Evolutionary conservation across 1,140 invertebrate genomes (phyloP), one percentile per base, ranked within the genome.

Genomic region (Periplaneta americana): DNA sequence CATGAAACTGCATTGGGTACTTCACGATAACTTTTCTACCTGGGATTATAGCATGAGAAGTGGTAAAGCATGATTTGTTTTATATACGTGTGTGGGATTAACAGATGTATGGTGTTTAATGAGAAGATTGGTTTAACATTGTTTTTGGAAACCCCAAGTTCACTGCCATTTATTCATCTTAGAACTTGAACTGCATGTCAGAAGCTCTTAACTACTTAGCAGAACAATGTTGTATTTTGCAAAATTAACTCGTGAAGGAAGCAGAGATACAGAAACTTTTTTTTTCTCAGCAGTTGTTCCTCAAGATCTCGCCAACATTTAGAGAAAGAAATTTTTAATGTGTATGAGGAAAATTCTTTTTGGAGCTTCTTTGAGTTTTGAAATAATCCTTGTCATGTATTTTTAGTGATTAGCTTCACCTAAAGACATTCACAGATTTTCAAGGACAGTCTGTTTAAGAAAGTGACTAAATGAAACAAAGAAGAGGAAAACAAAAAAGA

Each of bases 101-200:
- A 66, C 48, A 66, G 22, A 66, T 18, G 39, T 28, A 66, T 66
- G 48, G 48, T 66, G 48, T 66, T 66, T 66, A 1, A 8, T 66
- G 11, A 66, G 39, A 48, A 48, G 48, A 66, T 66, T 8, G 11
- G 22, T 66, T 78, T 78, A 34, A 36, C 34, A 13, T 78, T 36
- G 76, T 78, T 36, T 36, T n/a, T n/a, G 17, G 28, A 78, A 36
- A 78, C 34, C 76, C 76, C 76, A 13, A 15, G 35, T 78, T 78
- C 76, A 78, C 76, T 78, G 76, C 76, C 76, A 78, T 78, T 78
- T 15, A 78, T 66, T 66, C 48, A 66, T 66, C n/a, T 28, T 66
- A 66, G 48, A 66, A 66, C 48, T 28, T 66, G 48, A n/a, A 66
- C 22, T 66, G 48, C 48, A 66, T n/a, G 48, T 66, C 22, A 11